phyloP scores from a whole-genome alignment of 2,888 invertebrate genomes.

The Nebria brevicollis region DNA sequence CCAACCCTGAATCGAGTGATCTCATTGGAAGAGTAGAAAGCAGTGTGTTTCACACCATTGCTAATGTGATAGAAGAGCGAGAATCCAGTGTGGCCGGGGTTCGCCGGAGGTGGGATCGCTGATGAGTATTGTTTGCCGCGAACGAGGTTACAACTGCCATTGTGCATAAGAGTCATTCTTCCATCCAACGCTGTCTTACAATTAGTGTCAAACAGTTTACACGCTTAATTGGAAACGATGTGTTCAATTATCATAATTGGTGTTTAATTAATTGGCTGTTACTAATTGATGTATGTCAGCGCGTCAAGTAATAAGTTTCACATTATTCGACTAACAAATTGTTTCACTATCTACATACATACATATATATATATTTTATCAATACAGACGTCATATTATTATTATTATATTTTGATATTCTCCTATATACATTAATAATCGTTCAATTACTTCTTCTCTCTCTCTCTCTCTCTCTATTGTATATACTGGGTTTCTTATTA shows the following conservation, averaged over 20 bases:
- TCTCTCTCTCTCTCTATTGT: not conserved
- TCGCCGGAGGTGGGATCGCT: conserved; percentile 44
- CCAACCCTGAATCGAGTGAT: conserved; percentile 69
- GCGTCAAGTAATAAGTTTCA: conserved; percentile 33
- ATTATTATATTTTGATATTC: not conserved
- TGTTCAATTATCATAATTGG: conserved; percentile 64
- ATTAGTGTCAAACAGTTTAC: conserved; percentile 62
- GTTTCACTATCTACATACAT: not conserved
- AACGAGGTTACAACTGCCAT: conserved; percentile 48
- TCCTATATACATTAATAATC: not conserved
- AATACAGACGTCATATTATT: not conserved
- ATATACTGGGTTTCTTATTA: no score
- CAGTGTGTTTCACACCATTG: conserved; percentile 61
- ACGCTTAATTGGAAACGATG: conserved; percentile 63
- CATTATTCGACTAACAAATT: conserved; percentile 5
- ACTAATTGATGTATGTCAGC: conserved; percentile 51
- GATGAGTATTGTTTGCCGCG: conserved; percentile 42
- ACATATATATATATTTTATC: conserved; percentile 6
- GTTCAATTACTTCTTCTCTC: not conserved
- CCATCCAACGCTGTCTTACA: conserved; percentile 51
- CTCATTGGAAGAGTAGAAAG: conserved; percentile 68
- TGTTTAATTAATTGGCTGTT: conserved; percentile 62
- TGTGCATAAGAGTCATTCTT: conserved; percentile 44
- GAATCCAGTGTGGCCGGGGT: conserved; percentile 46
- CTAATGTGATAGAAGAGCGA: conserved; percentile 42